Evolutionary conservation across 2,797 vertebrate species (phyloP).

Genomic region (Clarias laeviceps): DNA sequence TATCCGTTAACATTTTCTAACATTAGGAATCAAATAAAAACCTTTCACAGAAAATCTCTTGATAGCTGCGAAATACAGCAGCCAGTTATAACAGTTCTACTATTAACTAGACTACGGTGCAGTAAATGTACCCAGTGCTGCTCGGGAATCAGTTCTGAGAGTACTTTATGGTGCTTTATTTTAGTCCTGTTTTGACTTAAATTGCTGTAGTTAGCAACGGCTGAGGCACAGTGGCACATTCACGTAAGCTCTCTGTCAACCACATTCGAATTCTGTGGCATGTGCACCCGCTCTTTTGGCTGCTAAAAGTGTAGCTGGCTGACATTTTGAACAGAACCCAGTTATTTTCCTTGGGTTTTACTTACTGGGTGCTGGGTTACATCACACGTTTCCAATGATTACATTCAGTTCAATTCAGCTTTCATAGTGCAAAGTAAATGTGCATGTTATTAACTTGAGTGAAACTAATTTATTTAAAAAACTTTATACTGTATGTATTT

Average conservation of each 20-base stretch:
- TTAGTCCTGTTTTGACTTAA: slow-evolving; percentile 22
- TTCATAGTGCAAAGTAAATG: no score
- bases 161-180: slow-evolving; percentile 25
- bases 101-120: background rate
- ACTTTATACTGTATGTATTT: background rate
- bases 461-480: background rate
- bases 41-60: no score
- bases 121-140: background rate
- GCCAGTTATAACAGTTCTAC: background rate
- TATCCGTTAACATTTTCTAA: background rate
- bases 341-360: background rate
- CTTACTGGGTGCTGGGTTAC: background rate
- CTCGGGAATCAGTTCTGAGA: background rate
- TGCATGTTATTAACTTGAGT: background rate
- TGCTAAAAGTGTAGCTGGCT: slow-evolving; percentile 20
- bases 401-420: no score
- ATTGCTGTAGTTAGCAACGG: slow-evolving; percentile 21
- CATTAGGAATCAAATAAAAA: background rate
- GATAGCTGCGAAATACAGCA: background rate
- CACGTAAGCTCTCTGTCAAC: slow-evolving; percentile 10
- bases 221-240: slow-evolving; percentile 12
- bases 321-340: background rate
- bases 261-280: background rate
- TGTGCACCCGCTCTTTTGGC: slow-evolving; percentile 12
- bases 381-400: background rate